Percentiles rank a stretch among this genome's conserved stretches.
Evolutionary conservation across 2,113 vertebrate species (phyloP).

Genomic region (Gymnorhina tibicen): DNA sequence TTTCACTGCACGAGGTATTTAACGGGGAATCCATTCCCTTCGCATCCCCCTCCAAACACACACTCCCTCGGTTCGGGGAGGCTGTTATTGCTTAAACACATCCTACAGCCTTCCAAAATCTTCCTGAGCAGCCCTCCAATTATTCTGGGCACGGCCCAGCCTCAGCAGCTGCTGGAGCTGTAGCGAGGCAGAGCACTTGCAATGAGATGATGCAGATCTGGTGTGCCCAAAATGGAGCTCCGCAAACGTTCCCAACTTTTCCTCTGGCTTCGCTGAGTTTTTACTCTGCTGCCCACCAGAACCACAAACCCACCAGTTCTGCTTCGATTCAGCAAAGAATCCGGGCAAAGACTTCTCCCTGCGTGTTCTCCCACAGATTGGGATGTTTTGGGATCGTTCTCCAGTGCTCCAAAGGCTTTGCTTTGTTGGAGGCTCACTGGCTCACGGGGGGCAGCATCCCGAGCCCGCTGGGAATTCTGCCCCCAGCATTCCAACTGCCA

Average conservation of each 20-base stretch:
- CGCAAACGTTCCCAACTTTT: not conserved
- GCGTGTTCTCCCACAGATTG: not conserved
- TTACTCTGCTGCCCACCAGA: not conserved
- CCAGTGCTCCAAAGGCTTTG: not conserved
- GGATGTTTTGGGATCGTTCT: not conserved
- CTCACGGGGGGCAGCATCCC: not conserved
- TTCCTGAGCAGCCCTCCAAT: not conserved
- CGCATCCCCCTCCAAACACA: not conserved
- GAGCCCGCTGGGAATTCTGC: not conserved
- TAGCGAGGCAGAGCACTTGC: not conserved
- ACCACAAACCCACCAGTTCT: not conserved
- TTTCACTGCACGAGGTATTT: not conserved
- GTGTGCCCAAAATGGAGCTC: not conserved
- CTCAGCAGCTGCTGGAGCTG: conserved; percentile 1
- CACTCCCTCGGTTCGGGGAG: not conserved
- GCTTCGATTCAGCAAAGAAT: not conserved
- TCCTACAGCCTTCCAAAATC: not conserved
- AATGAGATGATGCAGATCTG: conserved; percentile 38
- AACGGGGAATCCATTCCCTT: not conserved
- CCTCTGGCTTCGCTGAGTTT: not conserved
- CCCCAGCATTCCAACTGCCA: not conserved
- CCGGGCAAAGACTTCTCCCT: not conserved
- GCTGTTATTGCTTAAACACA: not conserved
- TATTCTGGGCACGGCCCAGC: not conserved
- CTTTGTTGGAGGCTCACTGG: not conserved